phyloP scores from a whole-genome alignment of 2,888 invertebrate genomes.

The Synergus laeviventris region DNA sequence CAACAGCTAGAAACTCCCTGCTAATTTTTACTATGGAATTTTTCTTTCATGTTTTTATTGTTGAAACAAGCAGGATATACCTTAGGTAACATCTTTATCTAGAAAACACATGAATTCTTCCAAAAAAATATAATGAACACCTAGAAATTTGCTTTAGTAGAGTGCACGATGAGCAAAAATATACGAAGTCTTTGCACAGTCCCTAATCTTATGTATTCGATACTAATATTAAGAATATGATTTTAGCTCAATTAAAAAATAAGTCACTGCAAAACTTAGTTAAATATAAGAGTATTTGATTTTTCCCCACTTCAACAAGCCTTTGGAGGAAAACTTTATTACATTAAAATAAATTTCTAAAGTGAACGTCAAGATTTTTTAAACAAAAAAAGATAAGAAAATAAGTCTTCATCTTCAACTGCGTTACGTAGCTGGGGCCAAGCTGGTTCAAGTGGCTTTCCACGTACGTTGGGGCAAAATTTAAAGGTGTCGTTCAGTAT shows the following conservation, averaged over 20 bases:
- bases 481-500: background rate
- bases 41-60: background rate
- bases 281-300: background rate
- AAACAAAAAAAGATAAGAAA: too few relatives aligned
- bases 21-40: constrained; percentile 6
- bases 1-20: constrained; percentile 19
- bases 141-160: constrained; percentile 36
- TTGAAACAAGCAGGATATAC: constrained; percentile 1
- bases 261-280: background rate
- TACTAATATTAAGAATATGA: background rate
- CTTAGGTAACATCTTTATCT: constrained; percentile 28
- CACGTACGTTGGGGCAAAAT: background rate
- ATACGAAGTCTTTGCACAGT: background rate
- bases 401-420: too few relatives aligned
- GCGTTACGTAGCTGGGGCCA: constrained; percentile 3
- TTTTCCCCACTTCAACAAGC: background rate
- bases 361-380: background rate
- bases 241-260: background rate
- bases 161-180: constrained; percentile 5
- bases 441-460: constrained; percentile 6
- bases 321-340: background rate
- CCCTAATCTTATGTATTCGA: constrained; percentile 3
- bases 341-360: background rate
- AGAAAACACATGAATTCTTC: constrained; percentile 44
- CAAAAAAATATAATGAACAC: constrained; percentile 49